A percentile compares a stretch with the other conserved stretches of the same genome.
These are phyloP conservation scores for Serinus canaria DNA, from an alignment of 2,113 vertebrate genomes.

Conservation along the genomic window DNA sequence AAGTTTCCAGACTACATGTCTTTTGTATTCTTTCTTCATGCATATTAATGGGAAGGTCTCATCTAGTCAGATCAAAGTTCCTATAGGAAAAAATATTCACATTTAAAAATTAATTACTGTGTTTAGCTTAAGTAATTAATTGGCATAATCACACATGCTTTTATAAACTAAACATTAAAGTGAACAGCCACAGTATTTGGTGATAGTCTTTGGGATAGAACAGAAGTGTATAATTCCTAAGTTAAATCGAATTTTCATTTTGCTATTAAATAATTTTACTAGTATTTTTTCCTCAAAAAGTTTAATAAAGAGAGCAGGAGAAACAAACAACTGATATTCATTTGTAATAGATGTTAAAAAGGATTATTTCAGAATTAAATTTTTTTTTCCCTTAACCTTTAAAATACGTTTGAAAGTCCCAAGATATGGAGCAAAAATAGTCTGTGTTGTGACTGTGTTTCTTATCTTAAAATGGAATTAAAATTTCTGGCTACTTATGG, in stretches of 20 bases:
- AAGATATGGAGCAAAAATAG: not conserved
- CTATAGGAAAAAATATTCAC: slow-evolving; percentile 27
- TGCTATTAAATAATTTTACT: slow-evolving; percentile 28
- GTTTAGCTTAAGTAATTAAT: slow-evolving; percentile 56
- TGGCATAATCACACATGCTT: slow-evolving; percentile 36
- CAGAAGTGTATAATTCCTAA: slow-evolving; percentile 1
- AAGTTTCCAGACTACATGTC: slow-evolving; percentile 39
- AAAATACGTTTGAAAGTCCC: slow-evolving; percentile 17
- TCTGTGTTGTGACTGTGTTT: slow-evolving; percentile 14
- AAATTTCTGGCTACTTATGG: not conserved
- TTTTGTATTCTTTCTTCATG: slow-evolving; percentile 43
- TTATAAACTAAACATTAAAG: slow-evolving; percentile 47
- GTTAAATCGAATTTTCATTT: slow-evolving; percentile 27
- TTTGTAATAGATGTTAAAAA: slow-evolving; percentile 13
- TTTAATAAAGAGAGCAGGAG: not conserved
- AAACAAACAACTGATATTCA: slow-evolving; percentile 31
- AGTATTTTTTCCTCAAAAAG: not conserved
- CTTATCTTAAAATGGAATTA: slow-evolving; percentile 56
- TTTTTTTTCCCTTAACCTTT: not conserved
- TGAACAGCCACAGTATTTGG: not conserved
- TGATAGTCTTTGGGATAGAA: slow-evolving; percentile 30
- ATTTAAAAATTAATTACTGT: slow-evolving; percentile 60
- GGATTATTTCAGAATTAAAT: slow-evolving; percentile 8
- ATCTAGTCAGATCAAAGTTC: slow-evolving; percentile 44
- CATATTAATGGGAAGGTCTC: slow-evolving; percentile 51